Evolutionary conservation across 2,888 invertebrate species (phyloP).

Genomic region (Limnephilus auricula): DNA sequence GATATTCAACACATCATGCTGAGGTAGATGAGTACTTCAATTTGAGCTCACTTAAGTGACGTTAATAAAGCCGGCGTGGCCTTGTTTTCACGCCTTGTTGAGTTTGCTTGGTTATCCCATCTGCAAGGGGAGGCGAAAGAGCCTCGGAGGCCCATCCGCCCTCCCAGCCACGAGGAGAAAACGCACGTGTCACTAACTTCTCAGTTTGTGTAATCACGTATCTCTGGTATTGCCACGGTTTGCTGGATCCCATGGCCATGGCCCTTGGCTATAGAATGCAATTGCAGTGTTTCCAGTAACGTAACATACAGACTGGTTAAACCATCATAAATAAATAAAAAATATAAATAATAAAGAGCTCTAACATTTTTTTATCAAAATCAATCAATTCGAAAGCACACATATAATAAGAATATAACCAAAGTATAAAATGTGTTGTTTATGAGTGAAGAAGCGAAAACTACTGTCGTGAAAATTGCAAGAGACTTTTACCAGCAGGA

Average conservation of each 20-base stretch:
- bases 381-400: neutral
- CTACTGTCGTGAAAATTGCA: neutral
- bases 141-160: neutral
- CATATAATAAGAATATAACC: neutral
- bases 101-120: neutral
- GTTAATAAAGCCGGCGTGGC: neutral
- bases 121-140: neutral
- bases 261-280: conserved; percentile 27
- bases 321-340: neutral
- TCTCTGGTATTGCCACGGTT: neutral
- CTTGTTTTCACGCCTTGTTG: conserved; percentile 34
- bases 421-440: neutral
- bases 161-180: conserved; percentile 3
- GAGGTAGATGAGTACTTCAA: neutral
- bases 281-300: neutral
- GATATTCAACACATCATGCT: neutral
- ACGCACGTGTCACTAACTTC: neutral
- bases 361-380: neutral
- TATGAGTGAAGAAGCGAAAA: neutral
- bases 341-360: neutral
- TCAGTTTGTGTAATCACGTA: neutral
- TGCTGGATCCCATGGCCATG: conserved; percentile 3
- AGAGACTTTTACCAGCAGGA: too few species aligned
- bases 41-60: neutral
- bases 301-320: neutral